Evolutionary conservation across 2,797 vertebrate genomes (phyloP), one percentile per base, ranked within the genome.

Genomic region (Coilia nasus): DNA sequence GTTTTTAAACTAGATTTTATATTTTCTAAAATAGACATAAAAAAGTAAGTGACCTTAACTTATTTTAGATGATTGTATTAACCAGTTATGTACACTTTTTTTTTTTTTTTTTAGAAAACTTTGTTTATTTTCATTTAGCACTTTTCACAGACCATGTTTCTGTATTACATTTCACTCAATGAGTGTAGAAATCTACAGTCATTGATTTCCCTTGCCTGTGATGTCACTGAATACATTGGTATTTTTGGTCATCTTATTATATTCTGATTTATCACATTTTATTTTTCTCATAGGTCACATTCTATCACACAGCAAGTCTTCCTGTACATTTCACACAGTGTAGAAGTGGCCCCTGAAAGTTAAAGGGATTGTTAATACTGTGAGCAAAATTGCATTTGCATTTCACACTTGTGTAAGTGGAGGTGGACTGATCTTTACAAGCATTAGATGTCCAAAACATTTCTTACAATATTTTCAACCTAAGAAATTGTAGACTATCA

Each of bases 211-310:
- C 67, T 75, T 41, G 31, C 31, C 28, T 71, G 25, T 31, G 31
- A 31, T 35, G 67, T 71, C 28, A 35, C 15, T 31, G 28, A 71
- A 35, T 15, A 31, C 12, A 71, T 71, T 71, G 67, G 67, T 71
- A 31, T 71, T 28, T 67, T 14, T 64, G 62, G 62, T 71, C 64
- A 31, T 71, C 50, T 54, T 54, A 54, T n/a, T 6, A 60, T 35
- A 71, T 31, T 31, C 28, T 31, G 35, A 71, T 35, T 31, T 28
- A 35, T 35, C 15, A 35, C 41, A 93, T 93, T 90, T 84, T 85
- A 78, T 85, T 84, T 41, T 47, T 12, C 64, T n/a, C 35, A 87
- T 47, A 90, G 92, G 91, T 86, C 88, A 87, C 90, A 90, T 17
- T 85, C 85, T 0, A 90, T 4, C 35, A 44, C 5, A 78, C 71